Percentiles rank a stretch among this genome's conserved stretches.
Conservation (phyloP, 1,140 invertebrate species). For the Drosophila cardini region DNA sequence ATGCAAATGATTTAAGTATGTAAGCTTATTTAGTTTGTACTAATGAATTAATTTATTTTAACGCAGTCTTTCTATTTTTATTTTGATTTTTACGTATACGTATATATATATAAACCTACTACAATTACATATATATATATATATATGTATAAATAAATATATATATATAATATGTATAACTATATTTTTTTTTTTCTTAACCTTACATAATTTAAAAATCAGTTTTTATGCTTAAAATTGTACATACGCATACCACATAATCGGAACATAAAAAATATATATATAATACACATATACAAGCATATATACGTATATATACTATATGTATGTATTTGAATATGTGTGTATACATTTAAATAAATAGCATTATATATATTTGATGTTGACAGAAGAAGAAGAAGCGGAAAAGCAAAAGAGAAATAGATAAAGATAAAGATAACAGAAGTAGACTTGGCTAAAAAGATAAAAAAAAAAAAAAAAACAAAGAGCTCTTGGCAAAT, state of each 20-base stretch:
- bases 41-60: constrained; percentile 76
- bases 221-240: constrained; percentile 72
- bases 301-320: constrained; percentile 23
- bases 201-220: constrained; percentile 64
- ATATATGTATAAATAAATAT: constrained; percentile 21
- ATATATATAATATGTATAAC: constrained; percentile 6
- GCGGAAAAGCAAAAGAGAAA: constrained; percentile 3
- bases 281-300: constrained; percentile 59
- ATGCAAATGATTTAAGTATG: constrained; percentile 37
- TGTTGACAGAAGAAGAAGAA: constrained; percentile 47
- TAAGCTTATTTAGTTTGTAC: constrained; percentile 71
- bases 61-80: constrained; percentile 42
- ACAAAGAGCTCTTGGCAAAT: constrained; percentile 2
- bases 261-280: constrained; percentile 68
- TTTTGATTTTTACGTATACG: constrained; percentile 10
- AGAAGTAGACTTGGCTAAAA: constrained; percentile 8
- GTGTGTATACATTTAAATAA: constrained; percentile 27
- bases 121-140: constrained; percentile 23
- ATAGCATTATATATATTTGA: constrained; percentile 66
- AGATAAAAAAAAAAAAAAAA: constrained; percentile 14
- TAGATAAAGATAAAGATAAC: constrained; percentile 22
- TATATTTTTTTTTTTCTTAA: constrained; percentile 25
- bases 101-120: constrained; percentile 19
- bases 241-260: constrained; percentile 74
- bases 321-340: constrained; percentile 16